phyloP scores from a whole-genome alignment of 2,113 vertebrate genomes.

The Baryphthengus martii region DNA sequence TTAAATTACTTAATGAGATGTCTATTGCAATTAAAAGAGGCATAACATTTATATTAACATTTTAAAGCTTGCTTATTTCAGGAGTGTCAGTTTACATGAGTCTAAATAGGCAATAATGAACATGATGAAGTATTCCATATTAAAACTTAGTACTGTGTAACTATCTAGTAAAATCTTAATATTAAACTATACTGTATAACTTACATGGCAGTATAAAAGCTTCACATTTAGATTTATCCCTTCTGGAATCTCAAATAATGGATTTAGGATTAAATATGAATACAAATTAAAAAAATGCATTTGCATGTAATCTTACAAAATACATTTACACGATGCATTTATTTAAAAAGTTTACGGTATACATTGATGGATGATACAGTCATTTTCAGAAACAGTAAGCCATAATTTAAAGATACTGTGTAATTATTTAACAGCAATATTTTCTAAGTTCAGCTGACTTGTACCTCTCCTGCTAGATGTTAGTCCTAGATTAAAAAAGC shows the following conservation, averaged over 20 bases:
- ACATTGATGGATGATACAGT: slow-evolving; percentile 30
- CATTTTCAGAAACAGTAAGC: slow-evolving; percentile 35
- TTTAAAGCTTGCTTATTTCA: slow-evolving; percentile 74
- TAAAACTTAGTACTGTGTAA: slow-evolving; percentile 62
- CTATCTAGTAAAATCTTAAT: slow-evolving; percentile 68
- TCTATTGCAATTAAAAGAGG: slow-evolving; percentile 78
- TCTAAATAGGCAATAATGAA: slow-evolving; percentile 73
- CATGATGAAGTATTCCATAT: slow-evolving; percentile 65
- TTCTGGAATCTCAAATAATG: slow-evolving; percentile 21
- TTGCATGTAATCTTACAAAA: slow-evolving; percentile 3
- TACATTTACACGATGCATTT: neutral
- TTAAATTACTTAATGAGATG: slow-evolving; percentile 77
- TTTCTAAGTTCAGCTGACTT: slow-evolving; percentile 26
- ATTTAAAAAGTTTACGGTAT: slow-evolving; percentile 15
- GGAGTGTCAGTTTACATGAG: slow-evolving; percentile 69
- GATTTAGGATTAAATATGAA: slow-evolving; percentile 27
- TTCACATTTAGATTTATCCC: slow-evolving; percentile 7
- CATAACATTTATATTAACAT: slow-evolving; percentile 76
- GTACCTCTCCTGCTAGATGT: neutral
- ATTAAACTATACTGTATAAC: slow-evolving; percentile 23
- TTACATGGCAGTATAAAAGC: slow-evolving; percentile 10
- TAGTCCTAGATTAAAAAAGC: neutral
- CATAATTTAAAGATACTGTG: slow-evolving; percentile 30
- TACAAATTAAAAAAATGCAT: slow-evolving; percentile 9
- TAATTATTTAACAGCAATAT: slow-evolving; percentile 48